Base-by-base conservation (phyloP, 1,140 invertebrate species). In the Drosophila serrata region DNA sequence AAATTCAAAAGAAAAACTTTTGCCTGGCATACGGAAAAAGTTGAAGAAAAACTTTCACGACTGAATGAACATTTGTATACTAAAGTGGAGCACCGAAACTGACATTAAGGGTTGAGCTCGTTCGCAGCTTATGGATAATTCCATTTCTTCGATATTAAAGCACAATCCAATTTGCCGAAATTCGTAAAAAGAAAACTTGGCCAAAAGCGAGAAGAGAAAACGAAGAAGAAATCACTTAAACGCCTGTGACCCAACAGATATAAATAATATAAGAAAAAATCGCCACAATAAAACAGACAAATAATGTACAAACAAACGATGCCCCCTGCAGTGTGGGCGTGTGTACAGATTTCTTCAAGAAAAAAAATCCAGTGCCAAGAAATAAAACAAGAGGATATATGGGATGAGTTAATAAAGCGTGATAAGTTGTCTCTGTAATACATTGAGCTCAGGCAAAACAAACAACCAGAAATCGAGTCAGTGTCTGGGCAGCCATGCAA, bases 351-450 rank as follows among this genome's bases (percentile, higher is more conserved):
- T 62, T 24, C 15, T 15, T 35, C 4, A 39, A 31, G 19, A 17
- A 43, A 31, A 43, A 31, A 27, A 65, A 8, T 11, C 33, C 31
- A 55, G 51, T 35, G 51, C 33, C 51, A 55, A 57, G 57, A 78
- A 40, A 43, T 49, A 60, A 76, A 53, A 57, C 43, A 57, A 15
- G 33, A 45, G 29, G 22, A 61, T 64, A 67, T 79, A 51, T 57
- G 46, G 58, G 12, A 48, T 42, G 51, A 75, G 63, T 77, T 88
- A 77, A 74, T 70, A 78, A 61, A 84, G 65, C 84, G 68, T 80
- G 81, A 79, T 84, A 84, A 70, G 80, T 84, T 74, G 76, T 70
- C 73, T 65, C 67, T 65, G 72, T 82, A 42, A 69, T 72, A 70
- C 79, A 73, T 79, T 79, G 64, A 82, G 56, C 65, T 24, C 49